Evolutionary conservation across 2,888 invertebrate species (phyloP).

Genomic region (Parasteatoda lunata): DNA sequence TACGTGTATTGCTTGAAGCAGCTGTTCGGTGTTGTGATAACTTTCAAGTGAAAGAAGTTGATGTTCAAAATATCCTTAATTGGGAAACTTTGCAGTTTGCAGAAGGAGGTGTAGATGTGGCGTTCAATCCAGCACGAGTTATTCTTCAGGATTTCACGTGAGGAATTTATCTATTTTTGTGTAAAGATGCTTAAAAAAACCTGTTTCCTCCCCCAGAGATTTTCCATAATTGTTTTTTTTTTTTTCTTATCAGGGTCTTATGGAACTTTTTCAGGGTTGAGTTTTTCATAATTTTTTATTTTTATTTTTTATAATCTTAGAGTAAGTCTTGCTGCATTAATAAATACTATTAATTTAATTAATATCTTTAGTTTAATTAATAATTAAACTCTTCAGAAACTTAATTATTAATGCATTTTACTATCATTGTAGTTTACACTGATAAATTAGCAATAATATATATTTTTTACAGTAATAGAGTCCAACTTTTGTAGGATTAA

Average conservation of each 20-base stretch:
- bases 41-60: conserved; percentile 88
- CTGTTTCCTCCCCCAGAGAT: not conserved
- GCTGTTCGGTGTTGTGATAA: conserved; percentile 97
- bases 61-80: conserved; percentile 90
- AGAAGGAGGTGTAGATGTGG: conserved; percentile 86
- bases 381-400: too few relatives aligned
- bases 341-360: not conserved
- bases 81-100: conserved; percentile 86
- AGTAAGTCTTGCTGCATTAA: too few relatives aligned
- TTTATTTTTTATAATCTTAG: not conserved
- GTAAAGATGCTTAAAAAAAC: not conserved
- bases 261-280: not conserved
- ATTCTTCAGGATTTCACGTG: conserved; percentile 84
- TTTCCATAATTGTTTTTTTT: not conserved
- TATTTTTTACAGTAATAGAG: too few relatives aligned
- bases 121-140: conserved; percentile 96
- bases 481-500: too few relatives aligned
- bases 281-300: not conserved
- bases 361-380: not conserved
- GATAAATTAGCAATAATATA: too few relatives aligned
- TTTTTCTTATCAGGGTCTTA: not conserved
- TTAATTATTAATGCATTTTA: too few relatives aligned
- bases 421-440: too few relatives aligned
- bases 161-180: not conserved
- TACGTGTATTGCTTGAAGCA: conserved; percentile 93